Base-by-base conservation (phyloP, 2,888 invertebrate species). In the Drosophila pegasa region DNA sequence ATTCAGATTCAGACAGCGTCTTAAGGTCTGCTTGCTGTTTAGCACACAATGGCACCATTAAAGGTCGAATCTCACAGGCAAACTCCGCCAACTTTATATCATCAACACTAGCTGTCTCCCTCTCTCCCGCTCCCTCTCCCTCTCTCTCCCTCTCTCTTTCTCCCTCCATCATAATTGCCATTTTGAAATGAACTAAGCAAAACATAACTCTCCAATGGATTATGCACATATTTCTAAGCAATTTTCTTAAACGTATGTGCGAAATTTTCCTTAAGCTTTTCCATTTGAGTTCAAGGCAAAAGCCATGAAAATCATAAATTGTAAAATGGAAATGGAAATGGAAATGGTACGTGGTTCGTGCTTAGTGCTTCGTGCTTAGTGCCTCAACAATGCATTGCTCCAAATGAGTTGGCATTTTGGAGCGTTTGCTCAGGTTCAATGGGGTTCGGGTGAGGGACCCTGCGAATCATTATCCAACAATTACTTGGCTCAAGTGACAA, bases 1-100 rank as follows among this genome's bases (percentile, higher is more conserved):
- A 68, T 60, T 73, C 48, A 58, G 69, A 55, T 63, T 77, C 67
- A 75, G 67, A 77, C 68, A 57, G 67, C 43, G 43, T 59, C 67
- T 60, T 38, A 60, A 58, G 64, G 72, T 67, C 69, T 73, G 62
- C 57, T 61, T 60, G 67, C 87, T 90, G 80, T 79, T 90, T 90
- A 89, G 80, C 90, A 90, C 86, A 90, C 90, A 90, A 90, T 90
- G 86, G 80, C 67, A 71, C 80, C 78, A 89, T 89, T 88, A 89
- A 88, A 87, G 87, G 71, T 75, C 79, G 80, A 75, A 78, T 66
- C 74, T 77, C 68, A 69, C 63, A 60, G 70, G 40, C 59, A 54
- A 45, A 45, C 43, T 45, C 56, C 31, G 43, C 48, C 64, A 63
- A 16, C 65, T 29, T 64, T 18, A 33, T 59, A 37, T 54, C 41